A percentile compares a stretch with the other conserved stretches of the same genome.
These are phyloP conservation scores for Limnothrissa miodon DNA, from an alignment of 2,113 vertebrate species.

Conservation along the genomic window DNA sequence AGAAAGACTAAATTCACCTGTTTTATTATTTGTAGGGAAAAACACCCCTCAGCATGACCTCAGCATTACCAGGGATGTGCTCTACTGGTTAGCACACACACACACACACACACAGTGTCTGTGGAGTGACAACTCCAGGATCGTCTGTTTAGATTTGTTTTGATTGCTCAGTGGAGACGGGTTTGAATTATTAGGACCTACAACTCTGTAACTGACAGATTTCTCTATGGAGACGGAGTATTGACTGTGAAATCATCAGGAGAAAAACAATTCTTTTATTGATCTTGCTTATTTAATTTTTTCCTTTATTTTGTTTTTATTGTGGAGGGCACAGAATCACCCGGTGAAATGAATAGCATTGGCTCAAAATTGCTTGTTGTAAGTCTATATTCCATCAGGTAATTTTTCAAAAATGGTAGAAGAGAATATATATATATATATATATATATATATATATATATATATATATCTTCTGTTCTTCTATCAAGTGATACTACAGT, in stretches of 20 bases:
- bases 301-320: neutral
- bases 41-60: neutral
- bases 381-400: neutral
- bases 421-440: too few relatives aligned
- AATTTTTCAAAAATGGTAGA: neutral
- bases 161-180: constrained; percentile 1
- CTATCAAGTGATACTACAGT: neutral
- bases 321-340: neutral
- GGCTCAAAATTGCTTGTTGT: neutral
- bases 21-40: too few relatives aligned
- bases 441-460: too few relatives aligned
- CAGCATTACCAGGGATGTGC: neutral
- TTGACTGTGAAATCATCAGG: neutral
- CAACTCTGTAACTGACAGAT: neutral
- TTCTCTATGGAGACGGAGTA: neutral
- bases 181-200: neutral
- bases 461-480: too few relatives aligned
- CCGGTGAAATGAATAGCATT: neutral
- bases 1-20: too few relatives aligned
- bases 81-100: neutral
- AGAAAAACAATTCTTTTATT: neutral
- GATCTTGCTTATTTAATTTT: neutral
- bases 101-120: neutral
- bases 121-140: neutral
- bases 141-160: neutral